Evolutionary conservation across 2,888 invertebrate species (phyloP), one percentile per base, ranked within the genome.

Genomic region (Lepidochitona cinerea): DNA sequence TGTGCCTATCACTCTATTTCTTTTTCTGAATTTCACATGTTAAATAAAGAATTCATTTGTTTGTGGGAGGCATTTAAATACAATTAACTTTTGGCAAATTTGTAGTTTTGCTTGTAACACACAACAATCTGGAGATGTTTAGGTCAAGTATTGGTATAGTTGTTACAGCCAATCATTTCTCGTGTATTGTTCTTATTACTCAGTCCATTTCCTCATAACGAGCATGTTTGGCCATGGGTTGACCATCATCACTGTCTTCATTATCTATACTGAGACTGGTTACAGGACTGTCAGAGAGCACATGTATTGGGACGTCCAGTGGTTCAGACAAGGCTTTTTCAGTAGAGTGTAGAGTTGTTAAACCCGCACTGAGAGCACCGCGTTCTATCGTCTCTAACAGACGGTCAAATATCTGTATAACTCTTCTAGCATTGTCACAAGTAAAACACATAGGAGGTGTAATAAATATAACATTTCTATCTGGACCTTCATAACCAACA

Each of bases 381-480:
- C 64, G 70, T 69, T 83, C 83, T 14, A 83, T 83, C 2, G 78
- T 79, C 0, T 75, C 74, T 35, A 88, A 76, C 0, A 80, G 81
- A 37, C 80, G 70, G 74, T 85, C 84, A 37, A 87, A 77, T 4
- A 82, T 81, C 68, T 86, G 83, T 6, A 87, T 78, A 2, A 87
- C 82, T 4, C 78, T 82, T 12, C 83, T 70, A 6, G 87, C 87
- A 73, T 88, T 87, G 68, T 87, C 87, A 74, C 81, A 81, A 5
- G 86, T 87, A 74, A 88, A 87, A 77, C 87, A 88, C 83, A 88
- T 80, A 0, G 88, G 87, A 18, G 88, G 88, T 5, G 76, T 75
- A 54, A 88, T 70, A 26, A 77, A 72, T 65, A 88, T 79, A 12
- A 87, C 82, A 76, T 88, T 88, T 73, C 84, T 86, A 41, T 87